A percentile compares a stretch with the other conserved stretches of the same genome.
Evolutionary conservation across 1,140 invertebrate genomes (phyloP).

Genomic region (Meteorus sp.): DNA sequence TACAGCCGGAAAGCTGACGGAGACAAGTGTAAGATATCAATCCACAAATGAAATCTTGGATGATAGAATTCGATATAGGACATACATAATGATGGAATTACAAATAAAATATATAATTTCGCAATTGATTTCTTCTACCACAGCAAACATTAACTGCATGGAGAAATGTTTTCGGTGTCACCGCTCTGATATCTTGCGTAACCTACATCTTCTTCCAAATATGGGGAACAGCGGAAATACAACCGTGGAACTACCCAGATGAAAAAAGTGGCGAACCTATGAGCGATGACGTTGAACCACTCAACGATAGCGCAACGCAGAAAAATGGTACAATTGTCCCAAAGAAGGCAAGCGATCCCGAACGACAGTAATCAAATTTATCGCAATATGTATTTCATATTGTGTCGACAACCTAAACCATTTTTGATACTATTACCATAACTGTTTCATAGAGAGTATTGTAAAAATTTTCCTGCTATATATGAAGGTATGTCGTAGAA

Average conservation of each 20-base stretch:
- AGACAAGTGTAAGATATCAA: slow-evolving; percentile 56
- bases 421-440: neutral
- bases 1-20: slow-evolving; percentile 63
- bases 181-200: slow-evolving; percentile 64
- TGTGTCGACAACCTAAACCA: too few relatives aligned
- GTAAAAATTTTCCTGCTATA: too few relatives aligned
- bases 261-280: slow-evolving; percentile 49
- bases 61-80: neutral
- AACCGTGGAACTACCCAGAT: slow-evolving; percentile 65
- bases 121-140: slow-evolving; percentile 34
- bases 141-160: slow-evolving; percentile 69
- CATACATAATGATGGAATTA: too few relatives aligned
- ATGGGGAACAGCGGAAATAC: slow-evolving; percentile 68
- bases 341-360: slow-evolving; percentile 26
- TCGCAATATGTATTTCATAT: neutral
- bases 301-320: slow-evolving; percentile 45
- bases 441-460: neutral
- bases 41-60: neutral
- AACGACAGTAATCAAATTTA: too few relatives aligned
- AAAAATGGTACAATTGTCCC: slow-evolving; percentile 41
- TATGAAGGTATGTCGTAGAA: too few relatives aligned
- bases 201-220: slow-evolving; percentile 74
- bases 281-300: slow-evolving; percentile 48
- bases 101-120: slow-evolving; percentile 6
- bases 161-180: slow-evolving; percentile 72